phyloP scores from a whole-genome alignment of 2,888 invertebrate genomes.

The Empis stercorea region DNA sequence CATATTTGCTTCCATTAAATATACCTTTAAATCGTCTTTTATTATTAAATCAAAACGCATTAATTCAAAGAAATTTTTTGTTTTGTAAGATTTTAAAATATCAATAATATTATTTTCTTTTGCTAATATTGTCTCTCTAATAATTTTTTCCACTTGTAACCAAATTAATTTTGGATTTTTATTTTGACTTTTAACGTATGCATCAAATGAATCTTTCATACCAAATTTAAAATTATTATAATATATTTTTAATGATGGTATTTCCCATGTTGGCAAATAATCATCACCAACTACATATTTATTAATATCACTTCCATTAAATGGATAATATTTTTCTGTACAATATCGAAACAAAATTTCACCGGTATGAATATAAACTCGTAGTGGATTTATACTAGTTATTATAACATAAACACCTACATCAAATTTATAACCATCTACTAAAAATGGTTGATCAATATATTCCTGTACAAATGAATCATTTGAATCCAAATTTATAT shows the following conservation, averaged over 20 bases:
- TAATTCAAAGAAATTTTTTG: conserved; percentile 80
- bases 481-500: conserved; percentile 53
- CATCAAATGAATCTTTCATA: conserved; percentile 78
- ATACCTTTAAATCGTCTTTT: conserved; percentile 74
- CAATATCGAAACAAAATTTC: conserved; percentile 89
- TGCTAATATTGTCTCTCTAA: conserved; percentile 50
- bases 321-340: conserved; percentile 77
- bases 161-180: conserved; percentile 64
- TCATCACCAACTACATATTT: conserved; percentile 93
- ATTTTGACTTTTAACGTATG: conserved; percentile 52
- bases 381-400: conserved; percentile 80
- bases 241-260: conserved; percentile 59
- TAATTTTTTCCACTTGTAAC: conserved; percentile 66
- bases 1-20: conserved; percentile 94
- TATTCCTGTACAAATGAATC: conserved; percentile 87
- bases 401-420: conserved; percentile 88
- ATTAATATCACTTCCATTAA: conserved; percentile 61
- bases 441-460: conserved; percentile 72
- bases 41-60: conserved; percentile 89
- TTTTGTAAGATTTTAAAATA: conserved; percentile 38
- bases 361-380: conserved; percentile 78
- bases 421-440: conserved; percentile 92
- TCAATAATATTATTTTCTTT: conserved; percentile 61
- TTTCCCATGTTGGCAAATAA: conserved; percentile 89
- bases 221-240: conserved; percentile 60